These are phyloP conservation scores for Coracias cyanogaster DNA, from an alignment of 2,797 vertebrate species.

Conservation along the genomic window DNA sequence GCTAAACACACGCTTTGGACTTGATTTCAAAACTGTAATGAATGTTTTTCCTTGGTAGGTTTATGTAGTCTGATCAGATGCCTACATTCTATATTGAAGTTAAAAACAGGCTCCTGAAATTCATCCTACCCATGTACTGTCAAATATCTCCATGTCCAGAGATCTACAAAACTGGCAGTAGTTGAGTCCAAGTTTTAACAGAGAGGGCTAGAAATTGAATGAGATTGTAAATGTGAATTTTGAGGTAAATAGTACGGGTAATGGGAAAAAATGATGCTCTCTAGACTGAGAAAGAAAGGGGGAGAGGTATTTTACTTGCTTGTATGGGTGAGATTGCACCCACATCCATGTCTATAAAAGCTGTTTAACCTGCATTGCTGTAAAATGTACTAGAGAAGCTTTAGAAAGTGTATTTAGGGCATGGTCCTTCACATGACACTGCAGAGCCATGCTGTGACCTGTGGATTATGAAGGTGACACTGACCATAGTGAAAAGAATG, in stretches of 20 bases:
- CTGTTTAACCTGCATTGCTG: accelerated
- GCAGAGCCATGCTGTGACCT: not conserved
- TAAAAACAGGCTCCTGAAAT: not conserved
- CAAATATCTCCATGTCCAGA: not conserved
- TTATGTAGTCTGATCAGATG: not conserved
- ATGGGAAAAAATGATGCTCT: not conserved
- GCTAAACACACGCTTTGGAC: not conserved
- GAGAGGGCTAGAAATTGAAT: not conserved
- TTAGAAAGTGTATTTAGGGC: too few relatives aligned
- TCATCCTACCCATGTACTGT: not conserved
- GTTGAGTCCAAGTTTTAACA: not conserved
- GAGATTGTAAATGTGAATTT: not conserved
- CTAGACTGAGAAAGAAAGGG: not conserved
- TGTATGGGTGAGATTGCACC: not conserved
- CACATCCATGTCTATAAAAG: accelerated
- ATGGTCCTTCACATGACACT: not conserved
- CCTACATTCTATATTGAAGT: not conserved
- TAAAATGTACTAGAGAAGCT: not conserved
- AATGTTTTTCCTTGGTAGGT: not conserved
- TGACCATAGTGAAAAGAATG: not conserved
- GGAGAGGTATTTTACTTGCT: not conserved
- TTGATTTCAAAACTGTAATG: not conserved
- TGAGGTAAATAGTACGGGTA: not conserved
- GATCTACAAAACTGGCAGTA: not conserved
- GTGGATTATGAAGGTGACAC: too few relatives aligned